Percentiles rank a stretch among this genome's conserved stretches.
Evolutionary conservation across 2,113 vertebrate genomes (phyloP).

Genomic region (Scomber colias): DNA sequence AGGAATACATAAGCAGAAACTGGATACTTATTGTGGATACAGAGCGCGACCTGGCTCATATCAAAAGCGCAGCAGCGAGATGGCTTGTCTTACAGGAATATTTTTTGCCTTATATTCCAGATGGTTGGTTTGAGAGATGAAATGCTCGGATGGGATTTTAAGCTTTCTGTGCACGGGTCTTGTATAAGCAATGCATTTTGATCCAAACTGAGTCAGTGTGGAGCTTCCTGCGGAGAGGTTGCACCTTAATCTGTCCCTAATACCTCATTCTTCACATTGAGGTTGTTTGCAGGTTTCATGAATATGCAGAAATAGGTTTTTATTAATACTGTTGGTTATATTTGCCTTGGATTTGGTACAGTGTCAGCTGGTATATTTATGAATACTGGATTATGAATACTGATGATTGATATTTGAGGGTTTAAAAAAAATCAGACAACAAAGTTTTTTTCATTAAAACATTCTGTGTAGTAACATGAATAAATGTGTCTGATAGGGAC

Average conservation of each 20-base stretch:
- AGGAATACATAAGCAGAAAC: slow-evolving; percentile 74
- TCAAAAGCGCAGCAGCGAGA: slow-evolving; percentile 44
- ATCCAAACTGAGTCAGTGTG: neutral
- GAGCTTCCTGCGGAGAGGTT: slow-evolving; percentile 16
- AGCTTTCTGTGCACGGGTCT: neutral
- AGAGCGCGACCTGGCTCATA: slow-evolving; percentile 51
- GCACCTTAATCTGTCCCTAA: slow-evolving; percentile 24
- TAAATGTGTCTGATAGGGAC: no score
- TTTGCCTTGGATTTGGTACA: slow-evolving; percentile 8
- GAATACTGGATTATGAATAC: neutral
- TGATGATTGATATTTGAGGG: no score
- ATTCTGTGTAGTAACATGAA: no score
- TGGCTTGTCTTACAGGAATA: slow-evolving; percentile 42
- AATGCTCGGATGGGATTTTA: slow-evolving; percentile 46
- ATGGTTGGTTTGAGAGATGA: slow-evolving; percentile 43
- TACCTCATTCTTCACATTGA: slow-evolving; percentile 21
- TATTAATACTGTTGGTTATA: neutral
- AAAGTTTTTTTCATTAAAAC: no score
- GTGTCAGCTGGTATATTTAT: neutral
- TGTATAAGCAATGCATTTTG: slow-evolving; percentile 32
- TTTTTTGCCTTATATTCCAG: slow-evolving; percentile 50
- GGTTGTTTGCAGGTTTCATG: slow-evolving; percentile 31
- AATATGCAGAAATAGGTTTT: slow-evolving; percentile 9
- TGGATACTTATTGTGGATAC: slow-evolving; percentile 71
- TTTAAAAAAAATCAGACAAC: no score